Conservation (phyloP, 2,888 invertebrate genomes). For the Agrochola litura region DNA sequence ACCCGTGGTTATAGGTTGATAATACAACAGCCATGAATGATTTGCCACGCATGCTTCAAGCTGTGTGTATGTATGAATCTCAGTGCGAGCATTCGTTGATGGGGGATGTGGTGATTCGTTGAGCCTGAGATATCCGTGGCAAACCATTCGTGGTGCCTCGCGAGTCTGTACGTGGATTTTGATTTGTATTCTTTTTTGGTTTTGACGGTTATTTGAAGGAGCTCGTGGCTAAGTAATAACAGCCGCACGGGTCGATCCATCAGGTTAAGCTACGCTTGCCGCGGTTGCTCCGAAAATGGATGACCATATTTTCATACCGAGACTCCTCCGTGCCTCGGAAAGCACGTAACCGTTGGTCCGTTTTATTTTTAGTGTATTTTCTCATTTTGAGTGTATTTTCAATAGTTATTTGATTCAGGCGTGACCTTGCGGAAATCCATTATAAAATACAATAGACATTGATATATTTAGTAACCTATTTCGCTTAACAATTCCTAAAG, state of each 20-base stretch:
- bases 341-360: neutral
- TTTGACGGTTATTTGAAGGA: neutral
- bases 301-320: neutral
- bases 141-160: neutral
- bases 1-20: too few relatives aligned
- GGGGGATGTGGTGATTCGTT: neutral
- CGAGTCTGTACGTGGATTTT: neutral
- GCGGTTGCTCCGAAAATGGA: neutral
- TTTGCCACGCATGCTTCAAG: neutral
- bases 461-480: too few relatives aligned
- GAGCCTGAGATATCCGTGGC: neutral
- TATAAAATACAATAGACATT: too few relatives aligned
- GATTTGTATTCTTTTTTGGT: neutral
- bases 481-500: too few relatives aligned
- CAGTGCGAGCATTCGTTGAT: neutral
- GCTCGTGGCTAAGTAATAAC: neutral
- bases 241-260: neutral
- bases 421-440: too few relatives aligned
- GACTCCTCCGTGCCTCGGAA: neutral
- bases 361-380: too few relatives aligned
- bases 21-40: too few relatives aligned
- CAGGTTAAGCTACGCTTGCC: neutral
- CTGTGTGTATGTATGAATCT: neutral
- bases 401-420: too few relatives aligned
- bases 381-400: too few relatives aligned